Evolutionary conservation across 2,797 vertebrate species (phyloP), one percentile per base, ranked within the genome.

Genomic region (Petrocephalus schoutedeni): DNA sequence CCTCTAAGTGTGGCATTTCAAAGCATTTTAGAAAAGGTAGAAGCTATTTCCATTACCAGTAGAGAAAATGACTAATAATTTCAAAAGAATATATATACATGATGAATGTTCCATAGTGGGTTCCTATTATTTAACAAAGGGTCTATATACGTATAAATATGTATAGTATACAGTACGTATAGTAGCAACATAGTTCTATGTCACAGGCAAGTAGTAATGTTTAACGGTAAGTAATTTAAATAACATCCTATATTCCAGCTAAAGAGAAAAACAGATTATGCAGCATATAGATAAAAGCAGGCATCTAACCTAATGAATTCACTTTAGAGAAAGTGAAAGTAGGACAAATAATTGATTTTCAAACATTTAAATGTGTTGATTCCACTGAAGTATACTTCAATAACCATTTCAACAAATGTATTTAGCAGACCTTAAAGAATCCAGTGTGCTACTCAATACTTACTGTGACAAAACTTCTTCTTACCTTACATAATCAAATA

Each of bases 51-150:
- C 86, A 54, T 56, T 54, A 28, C 54, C 85, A 21, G 58, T 45
- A 85, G 23, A 57, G 85, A 82, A 87, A 67, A 54, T 84, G 57
- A 64, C 36, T 77, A 82, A 86, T 45, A 19, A 67, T 67, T 80
- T 83, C 74, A 87, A 61, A 64, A n/a, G 74, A 88, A 84, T 49
- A 16, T 49, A 84, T 12, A 49, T 84, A n/a, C 77, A 84, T 83
- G 6, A 87, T 77, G 82, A 87, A 57, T 67, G 74, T 84, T 87
- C 84, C 86, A 67, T 14, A 87, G 88, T 23, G 49, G 74, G 53
- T 80, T 83, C 54, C 19, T n/a, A 28, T 16, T 57, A 45, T 59
- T 86, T 36, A 32, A 74, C 53, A 58, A 28, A 80, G 45, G 21
- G 14, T 64, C 85, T 54, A 19, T 49, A 51, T 51, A 54, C 56